Conservation (phyloP, 2,113 vertebrate species). For the Strix aluco region DNA sequence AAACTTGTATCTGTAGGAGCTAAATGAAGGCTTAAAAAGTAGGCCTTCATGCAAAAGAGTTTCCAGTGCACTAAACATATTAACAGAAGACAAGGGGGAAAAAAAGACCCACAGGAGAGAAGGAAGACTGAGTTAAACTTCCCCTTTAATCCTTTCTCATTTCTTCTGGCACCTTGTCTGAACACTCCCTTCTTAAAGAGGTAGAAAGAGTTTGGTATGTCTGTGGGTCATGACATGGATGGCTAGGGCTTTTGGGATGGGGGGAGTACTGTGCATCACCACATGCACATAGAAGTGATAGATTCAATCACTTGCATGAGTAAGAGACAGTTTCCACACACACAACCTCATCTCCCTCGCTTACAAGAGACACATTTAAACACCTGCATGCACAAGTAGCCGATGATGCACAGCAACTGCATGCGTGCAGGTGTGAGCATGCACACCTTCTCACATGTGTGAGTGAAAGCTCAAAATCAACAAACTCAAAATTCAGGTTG, state of each 20-base stretch:
- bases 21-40: background rate
- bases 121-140: background rate
- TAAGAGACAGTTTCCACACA: background rate
- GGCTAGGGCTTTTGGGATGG: background rate
- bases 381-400: background rate
- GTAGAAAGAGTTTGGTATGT: background rate
- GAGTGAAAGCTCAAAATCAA: background rate
- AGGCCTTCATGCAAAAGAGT: background rate
- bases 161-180: background rate
- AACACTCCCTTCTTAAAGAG: background rate
- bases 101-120: background rate
- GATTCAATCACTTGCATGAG: background rate
- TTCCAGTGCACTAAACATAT: background rate
- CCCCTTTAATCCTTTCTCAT: background rate
- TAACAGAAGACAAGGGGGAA: background rate
- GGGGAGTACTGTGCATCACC: background rate
- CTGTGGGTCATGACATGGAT: background rate
- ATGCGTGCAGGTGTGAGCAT: fast-evolving
- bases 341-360: background rate
- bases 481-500: background rate
- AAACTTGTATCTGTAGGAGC: background rate
- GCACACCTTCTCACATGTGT: fast-evolving
- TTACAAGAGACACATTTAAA: background rate
- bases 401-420: background rate
- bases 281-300: background rate